phyloP scores from a whole-genome alignment of 2,113 vertebrate genomes.

The Tychaedon coryphoeus region DNA sequence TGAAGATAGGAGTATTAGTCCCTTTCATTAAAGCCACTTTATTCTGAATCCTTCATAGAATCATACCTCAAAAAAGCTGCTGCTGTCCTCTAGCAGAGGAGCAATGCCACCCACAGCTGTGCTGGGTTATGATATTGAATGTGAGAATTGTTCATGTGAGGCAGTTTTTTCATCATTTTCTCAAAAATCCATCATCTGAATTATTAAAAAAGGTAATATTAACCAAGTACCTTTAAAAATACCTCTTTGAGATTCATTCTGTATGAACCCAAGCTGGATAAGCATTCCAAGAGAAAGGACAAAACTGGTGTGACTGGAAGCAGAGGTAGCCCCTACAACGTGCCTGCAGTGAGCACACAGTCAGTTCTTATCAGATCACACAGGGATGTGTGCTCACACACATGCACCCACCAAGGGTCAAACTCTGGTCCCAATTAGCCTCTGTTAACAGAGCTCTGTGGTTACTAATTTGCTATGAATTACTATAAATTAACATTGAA shows the following conservation, averaged over 20 bases:
- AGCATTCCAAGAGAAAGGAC: background rate
- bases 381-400: background rate
- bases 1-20: background rate
- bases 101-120: background rate
- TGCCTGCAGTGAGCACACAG: background rate
- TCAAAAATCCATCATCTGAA: background rate
- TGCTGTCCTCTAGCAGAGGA: background rate
- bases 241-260: background rate
- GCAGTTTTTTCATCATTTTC: background rate
- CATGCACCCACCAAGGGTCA: background rate
- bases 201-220: background rate
- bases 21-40: background rate
- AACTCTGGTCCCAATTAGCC: background rate
- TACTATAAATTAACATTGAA: background rate
- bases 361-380: background rate
- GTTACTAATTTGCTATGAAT: background rate
- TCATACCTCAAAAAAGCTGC: background rate
- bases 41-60: background rate
- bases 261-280: background rate
- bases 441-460: background rate
- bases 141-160: background rate
- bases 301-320: background rate
- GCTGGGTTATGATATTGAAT: background rate
- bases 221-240: background rate
- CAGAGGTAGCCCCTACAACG: rapidly evolving